Base-by-base conservation (phyloP, 2,888 invertebrate species). In the Himalopsyche kuldschensis region DNA sequence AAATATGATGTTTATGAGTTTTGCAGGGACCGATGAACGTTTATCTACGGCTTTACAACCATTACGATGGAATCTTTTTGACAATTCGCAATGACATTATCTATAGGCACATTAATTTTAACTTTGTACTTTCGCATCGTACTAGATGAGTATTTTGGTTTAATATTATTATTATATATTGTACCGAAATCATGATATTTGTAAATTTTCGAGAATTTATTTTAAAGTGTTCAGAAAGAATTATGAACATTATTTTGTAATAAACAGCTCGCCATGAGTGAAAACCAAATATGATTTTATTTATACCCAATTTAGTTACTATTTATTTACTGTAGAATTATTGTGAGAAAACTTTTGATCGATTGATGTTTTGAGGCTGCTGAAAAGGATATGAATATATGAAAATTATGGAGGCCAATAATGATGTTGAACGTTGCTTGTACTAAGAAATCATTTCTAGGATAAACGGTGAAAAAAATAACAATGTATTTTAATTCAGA, bases 241-340 rank as follows among this genome's bases (percentile, higher is more conserved):
- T 48, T 76, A 78, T 83, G 84, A 82, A 85, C 85, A 84, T 85
- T 81, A 85, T 85, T 85, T 85, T 83, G 77, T 84, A 85, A 84
- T 84, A 85, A 85, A 83, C 41, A 77, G 32, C 80, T 80, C 76
- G 8, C 24, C 35, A 75, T 31, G 75, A 75, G 75, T 31, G 11
- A 77, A 24, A 41, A 77, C 8, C 77, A 41, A 35, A 41, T 31
- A 1, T 10, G 11, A 20, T 76, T 76, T 76, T 76, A 76, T 76
- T 76, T 4, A 30, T 69, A n/a, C 10, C 69, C 20, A 20, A 27
- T 30, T 0, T 8, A 55, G 79, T 24, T 4, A 15, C 15, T 41
- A 6, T 41, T 41, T 41, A 41, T 15, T 15, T 8, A 6, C 10
- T 32, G 32, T 32, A 5, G 6, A 81, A 81, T 24, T 46, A 69